Base-by-base conservation (phyloP, 2,888 invertebrate genomes). In the Hecatera dysodea region DNA sequence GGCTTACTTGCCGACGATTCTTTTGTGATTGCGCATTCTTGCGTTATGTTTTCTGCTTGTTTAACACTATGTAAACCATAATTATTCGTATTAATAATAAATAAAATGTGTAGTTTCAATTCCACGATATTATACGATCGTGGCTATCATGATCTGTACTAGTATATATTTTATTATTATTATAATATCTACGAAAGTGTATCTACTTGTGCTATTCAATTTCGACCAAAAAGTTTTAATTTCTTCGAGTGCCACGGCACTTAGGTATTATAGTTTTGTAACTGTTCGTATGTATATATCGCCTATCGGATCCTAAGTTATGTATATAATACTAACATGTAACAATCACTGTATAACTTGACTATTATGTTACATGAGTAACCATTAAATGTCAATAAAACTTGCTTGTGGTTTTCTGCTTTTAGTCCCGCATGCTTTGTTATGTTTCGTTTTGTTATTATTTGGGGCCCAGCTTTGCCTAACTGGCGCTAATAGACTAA, bases 371-470 rank as follows among this genome's bases (percentile, higher is more conserved):
- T 92, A 93, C 90, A 90, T 88, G 87, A 91, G 86, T 93, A 93
- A 93, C 88, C 91, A 95, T 95, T 94, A 95, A 95, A 95, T 93
- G 93, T 95, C 93, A 90, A 93, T 91, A 92, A 94, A 95, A 92
- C 87, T 86, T 72, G 94, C 95, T 95, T 94, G 93, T 95, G 93
- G 92, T 95, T 95, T 95, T 91, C 83, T 95, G 95, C 95, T 95
- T 95, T 78, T 93, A 93, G 94, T 91, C 95, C 95, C 87, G 95
- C 95, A 94, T 95, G 95, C 95, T 95, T 94, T 62, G 89, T 91
- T 86, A 80, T 78, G 75, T 90, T 92, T 86, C 57, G 74, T 91
- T 91, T 80, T 73, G 82, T 89, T 78, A 73, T 83, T 82, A 82
- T 86, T 88, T 83, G 86, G 93, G 92, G 92, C 89, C 93, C 93